Evolutionary conservation across 2,888 invertebrate genomes (phyloP), one percentile per base, ranked within the genome.

Genomic region (Griposia aprilina): DNA sequence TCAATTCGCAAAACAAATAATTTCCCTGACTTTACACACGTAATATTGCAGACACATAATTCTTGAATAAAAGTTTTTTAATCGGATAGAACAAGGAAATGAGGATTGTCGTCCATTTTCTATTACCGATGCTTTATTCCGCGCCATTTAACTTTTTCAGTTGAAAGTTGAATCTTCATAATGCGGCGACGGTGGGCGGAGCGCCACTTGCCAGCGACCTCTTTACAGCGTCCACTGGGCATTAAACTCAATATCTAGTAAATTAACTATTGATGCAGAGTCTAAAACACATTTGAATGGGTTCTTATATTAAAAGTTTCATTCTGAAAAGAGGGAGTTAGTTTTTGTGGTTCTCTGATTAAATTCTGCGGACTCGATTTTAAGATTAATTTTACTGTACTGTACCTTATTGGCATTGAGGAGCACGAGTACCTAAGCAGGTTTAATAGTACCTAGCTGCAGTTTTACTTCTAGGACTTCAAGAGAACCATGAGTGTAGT

Each of bases 81-180:
- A 92, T 91, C 84, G 88, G 91, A 92, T 91, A 91, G 92, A 90
- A 92, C 91, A 90, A 92, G 93, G 94, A 94, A 95, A 95, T 94
- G 93, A 95, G 92, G 91, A 93, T 92, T 93, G 94, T 94, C 94
- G 92, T 93, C 93, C 94, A 94, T 95, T 94, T 94, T 94, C 94
- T 94, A 94, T 95, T 94, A 94, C 93, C 92, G 91, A 92, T 92
- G 93, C 92, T 94, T 94, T 92, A 92, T 95, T 95, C 95, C 95
- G 87, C 90, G 87, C 94, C 94, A 95, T 95, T 95, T 93, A 95
- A 94, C 94, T 94, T 95, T 94, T 94, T 93, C 93, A 92, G 90
- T 92, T 89, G 90, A 92, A 93, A 93, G 92, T 94, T 92, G 91
- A 91, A 92, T 93, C 91, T 93, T 93, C 91, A 91, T 92, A 92